Conservation (phyloP, 2,888 invertebrate genomes). For the Fragum whitleyi region DNA sequence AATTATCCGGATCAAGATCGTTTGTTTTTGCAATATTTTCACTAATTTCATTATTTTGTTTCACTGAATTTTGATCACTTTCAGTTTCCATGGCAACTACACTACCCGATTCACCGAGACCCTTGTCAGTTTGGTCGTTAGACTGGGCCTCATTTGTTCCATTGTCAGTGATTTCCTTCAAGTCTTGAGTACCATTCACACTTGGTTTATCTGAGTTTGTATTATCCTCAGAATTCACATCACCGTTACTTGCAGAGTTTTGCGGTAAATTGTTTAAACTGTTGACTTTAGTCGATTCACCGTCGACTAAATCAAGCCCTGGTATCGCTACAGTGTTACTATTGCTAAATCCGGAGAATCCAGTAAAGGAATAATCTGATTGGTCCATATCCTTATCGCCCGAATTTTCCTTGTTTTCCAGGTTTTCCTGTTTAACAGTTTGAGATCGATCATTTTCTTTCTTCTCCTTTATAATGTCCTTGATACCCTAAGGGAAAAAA, state of each 20-base stretch:
- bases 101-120: not conserved
- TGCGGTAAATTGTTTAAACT: not conserved
- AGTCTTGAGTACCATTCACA: not conserved
- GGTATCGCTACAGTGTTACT: conserved; percentile 36
- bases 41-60: not conserved
- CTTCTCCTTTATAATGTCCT: conserved; percentile 46
- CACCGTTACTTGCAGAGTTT: not conserved
- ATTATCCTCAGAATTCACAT: not conserved
- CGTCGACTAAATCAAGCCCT: conserved; percentile 49
- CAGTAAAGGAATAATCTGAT: conserved; percentile 19
- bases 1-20: conserved; percentile 48
- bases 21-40: conserved; percentile 25
- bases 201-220: not conserved
- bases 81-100: conserved; percentile 18
- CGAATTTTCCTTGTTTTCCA: conserved; percentile 56
- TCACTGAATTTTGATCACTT: not conserved
- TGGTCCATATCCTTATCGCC: conserved; percentile 37
- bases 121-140: not conserved
- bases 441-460: conserved; percentile 16
- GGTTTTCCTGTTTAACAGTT: conserved; percentile 26
- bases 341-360: conserved; percentile 40
- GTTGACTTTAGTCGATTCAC: conserved; percentile 3
- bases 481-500: conserved; percentile 37
- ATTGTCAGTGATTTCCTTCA: not conserved
- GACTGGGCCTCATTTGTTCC: not conserved